phyloP scores from a whole-genome alignment of 2,888 invertebrate genomes.

The Acanthococcus lagerstroemiae region DNA sequence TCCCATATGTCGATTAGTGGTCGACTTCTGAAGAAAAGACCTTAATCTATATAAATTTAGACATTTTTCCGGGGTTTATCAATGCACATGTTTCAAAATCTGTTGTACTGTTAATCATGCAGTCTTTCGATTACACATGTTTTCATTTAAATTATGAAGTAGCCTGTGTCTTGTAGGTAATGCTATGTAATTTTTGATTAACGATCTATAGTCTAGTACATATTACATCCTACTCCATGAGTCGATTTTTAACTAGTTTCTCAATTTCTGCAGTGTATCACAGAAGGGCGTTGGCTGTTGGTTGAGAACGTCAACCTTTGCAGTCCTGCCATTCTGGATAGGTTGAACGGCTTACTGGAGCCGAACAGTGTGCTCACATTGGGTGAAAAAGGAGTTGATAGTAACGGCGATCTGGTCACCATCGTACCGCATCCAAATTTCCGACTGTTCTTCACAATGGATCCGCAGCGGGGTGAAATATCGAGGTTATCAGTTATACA shows the following conservation, averaged over 20 bases:
- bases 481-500: constrained; percentile 52
- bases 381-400: constrained; percentile 77
- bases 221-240: too few relatives aligned
- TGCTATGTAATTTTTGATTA: too few relatives aligned
- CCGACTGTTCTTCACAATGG: constrained; percentile 86
- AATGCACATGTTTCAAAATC: too few relatives aligned
- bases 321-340: constrained; percentile 90
- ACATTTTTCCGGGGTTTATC: too few relatives aligned
- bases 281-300: constrained; percentile 72
- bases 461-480: constrained; percentile 89
- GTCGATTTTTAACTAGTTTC: constrained; percentile 11
- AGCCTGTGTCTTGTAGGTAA: too few relatives aligned
- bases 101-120: too few relatives aligned
- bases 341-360: constrained; percentile 90
- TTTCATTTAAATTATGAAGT: too few relatives aligned
- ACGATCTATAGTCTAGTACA: too few relatives aligned
- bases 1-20: too few relatives aligned
- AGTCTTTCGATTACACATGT: too few relatives aligned
- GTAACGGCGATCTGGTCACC: constrained; percentile 57
- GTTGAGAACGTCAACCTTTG: constrained; percentile 92
- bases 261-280: constrained; percentile 51
- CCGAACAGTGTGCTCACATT: constrained; percentile 79
- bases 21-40: too few relatives aligned
- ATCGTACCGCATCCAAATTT: constrained; percentile 83
- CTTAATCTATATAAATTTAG: too few relatives aligned